These are phyloP conservation scores for Tolypeutes matacus DNA, from an alignment of 2,797 vertebrate species.

Conservation along the genomic window DNA sequence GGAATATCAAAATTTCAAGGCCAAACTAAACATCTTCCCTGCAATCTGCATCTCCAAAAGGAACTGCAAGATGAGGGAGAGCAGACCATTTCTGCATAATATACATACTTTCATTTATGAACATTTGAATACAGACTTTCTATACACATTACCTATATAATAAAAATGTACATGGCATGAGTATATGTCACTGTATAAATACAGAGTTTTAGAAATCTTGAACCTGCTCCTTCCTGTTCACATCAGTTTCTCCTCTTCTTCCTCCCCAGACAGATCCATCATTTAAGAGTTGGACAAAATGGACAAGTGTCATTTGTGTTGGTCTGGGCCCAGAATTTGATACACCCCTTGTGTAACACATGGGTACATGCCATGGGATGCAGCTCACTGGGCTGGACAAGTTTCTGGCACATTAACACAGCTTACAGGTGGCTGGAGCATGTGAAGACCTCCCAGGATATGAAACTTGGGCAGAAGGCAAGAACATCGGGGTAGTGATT, in stretches of 20 bases:
- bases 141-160: slow-evolving; percentile 90
- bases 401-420: slow-evolving; percentile 96
- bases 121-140: slow-evolving; percentile 89
- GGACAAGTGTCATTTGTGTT: slow-evolving; percentile 95
- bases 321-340: slow-evolving; percentile 94
- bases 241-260: slow-evolving; percentile 84
- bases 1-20: slow-evolving; percentile 68
- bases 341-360: slow-evolving; percentile 94
- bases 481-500: slow-evolving; percentile 88
- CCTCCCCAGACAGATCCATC: slow-evolving; percentile 80
- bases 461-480: slow-evolving; percentile 87
- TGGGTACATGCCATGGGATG: slow-evolving; percentile 94
- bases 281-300: slow-evolving; percentile 93
- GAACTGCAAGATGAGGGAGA: slow-evolving; percentile 67
- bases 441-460: slow-evolving; percentile 87
- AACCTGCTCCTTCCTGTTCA: slow-evolving; percentile 86
- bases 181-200: slow-evolving; percentile 90
- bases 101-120: slow-evolving; percentile 91
- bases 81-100: slow-evolving; percentile 87
- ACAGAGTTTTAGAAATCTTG: slow-evolving; percentile 89
- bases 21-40: slow-evolving; percentile 76
- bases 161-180: slow-evolving; percentile 92
- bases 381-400: slow-evolving; percentile 91
- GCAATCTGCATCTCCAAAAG: slow-evolving; percentile 62
- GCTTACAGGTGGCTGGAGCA: slow-evolving; percentile 89